Conservation (phyloP, 2,113 vertebrate genomes). For the Carollia perspicillata region DNA sequence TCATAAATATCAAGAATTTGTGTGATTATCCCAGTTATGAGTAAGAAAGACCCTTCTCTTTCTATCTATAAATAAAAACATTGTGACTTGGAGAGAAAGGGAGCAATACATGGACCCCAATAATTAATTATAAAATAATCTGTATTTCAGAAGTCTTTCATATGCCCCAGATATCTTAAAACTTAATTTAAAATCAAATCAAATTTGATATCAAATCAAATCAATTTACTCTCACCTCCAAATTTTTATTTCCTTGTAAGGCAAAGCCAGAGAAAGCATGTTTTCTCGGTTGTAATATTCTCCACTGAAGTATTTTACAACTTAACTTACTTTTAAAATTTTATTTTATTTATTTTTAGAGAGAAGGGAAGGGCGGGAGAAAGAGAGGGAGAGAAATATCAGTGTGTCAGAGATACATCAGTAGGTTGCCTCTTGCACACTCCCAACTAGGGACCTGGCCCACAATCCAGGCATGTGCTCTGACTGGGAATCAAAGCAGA, state of each 20-base stretch:
- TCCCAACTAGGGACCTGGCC: too few relatives aligned
- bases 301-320: neutral
- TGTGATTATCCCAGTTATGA: neutral
- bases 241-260: neutral
- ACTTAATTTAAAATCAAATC: neutral
- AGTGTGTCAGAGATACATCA: too few relatives aligned
- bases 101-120: neutral
- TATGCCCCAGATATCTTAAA: neutral
- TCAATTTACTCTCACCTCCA: neutral
- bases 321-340: neutral
- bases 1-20: neutral
- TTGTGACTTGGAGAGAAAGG: neutral
- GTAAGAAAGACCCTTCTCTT: neutral
- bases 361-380: neutral
- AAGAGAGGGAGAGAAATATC: neutral
- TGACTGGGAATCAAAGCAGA: too few relatives aligned
- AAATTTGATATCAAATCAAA: slow-evolving; percentile 5
- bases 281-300: neutral
- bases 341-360: too few relatives aligned
- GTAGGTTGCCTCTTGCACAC: too few relatives aligned
- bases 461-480: too few relatives aligned
- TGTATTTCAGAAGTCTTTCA: neutral
- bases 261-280: neutral
- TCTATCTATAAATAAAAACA: neutral
- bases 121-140: neutral